Conservation (phyloP, 2,797 vertebrate genomes). For the Zenarchopterus dispar region DNA sequence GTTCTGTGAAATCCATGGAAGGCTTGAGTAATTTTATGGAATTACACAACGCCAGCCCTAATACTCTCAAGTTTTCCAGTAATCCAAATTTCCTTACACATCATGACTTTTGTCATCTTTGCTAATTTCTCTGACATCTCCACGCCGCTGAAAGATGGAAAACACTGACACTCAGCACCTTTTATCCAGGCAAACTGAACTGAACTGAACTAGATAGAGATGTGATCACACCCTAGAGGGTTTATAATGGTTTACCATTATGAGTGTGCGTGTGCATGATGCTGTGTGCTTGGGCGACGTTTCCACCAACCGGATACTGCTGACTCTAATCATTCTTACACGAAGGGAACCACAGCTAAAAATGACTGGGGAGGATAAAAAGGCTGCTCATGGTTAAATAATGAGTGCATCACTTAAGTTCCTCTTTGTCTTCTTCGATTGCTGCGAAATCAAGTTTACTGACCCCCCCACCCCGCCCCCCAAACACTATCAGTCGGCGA, state of each 20-base stretch:
- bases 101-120: slow-evolving; percentile 6
- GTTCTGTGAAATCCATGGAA: slow-evolving; percentile 31
- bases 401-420: slow-evolving; percentile 65
- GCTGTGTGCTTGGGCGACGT: slow-evolving; percentile 21
- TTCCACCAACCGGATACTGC: slow-evolving; percentile 55
- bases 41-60: slow-evolving; percentile 14
- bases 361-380: slow-evolving; percentile 55
- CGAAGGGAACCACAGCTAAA: slow-evolving; percentile 48
- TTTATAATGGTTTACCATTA: slow-evolving; percentile 50
- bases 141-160: slow-evolving; percentile 5
- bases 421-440: slow-evolving; percentile 65
- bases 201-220: slow-evolving; percentile 25
- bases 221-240: slow-evolving; percentile 42
- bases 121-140: not conserved
- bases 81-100: not conserved
- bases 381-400: slow-evolving; percentile 71
- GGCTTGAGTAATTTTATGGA: slow-evolving; percentile 34
- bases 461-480: not conserved
- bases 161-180: slow-evolving; percentile 41
- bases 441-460: slow-evolving; percentile 58
- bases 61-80: slow-evolving; percentile 6
- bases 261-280: slow-evolving; percentile 8
- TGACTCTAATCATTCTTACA: slow-evolving; percentile 66
- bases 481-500: slow-evolving; percentile 38
- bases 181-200: slow-evolving; percentile 23